Base-by-base conservation (phyloP, 2,113 vertebrate genomes). In the Corythornis cristatus region DNA sequence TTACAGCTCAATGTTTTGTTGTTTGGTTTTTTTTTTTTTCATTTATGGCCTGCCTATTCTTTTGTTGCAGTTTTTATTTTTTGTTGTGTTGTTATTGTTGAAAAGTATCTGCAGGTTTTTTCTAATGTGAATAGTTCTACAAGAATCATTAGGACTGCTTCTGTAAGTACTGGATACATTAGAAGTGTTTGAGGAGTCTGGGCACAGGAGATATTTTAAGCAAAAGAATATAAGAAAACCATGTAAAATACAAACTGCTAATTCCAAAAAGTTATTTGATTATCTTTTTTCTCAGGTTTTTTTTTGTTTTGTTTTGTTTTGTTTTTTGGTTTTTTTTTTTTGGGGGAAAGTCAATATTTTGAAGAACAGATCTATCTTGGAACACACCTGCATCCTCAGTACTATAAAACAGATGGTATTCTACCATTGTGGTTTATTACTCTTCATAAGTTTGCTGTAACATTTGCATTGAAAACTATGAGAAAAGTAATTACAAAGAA, bases 21-120 rank as follows among this genome's bases (percentile, higher is more conserved):
- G 9, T 9, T 37, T 37, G 37, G 4, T 37, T 37, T 4, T 37
- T 37, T 37, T 9, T 37, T 37, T 71, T 71, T 28, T 7, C 14
- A 12, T 54, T 51, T 77, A 45, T 51, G 61, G 17, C 13, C 8
- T 4, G 17, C 11, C 37, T 25, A 1, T 79, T n/a, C 43, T 80
- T 40, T 50, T 35, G 16, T 1, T 37, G 37, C 10, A 37, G 37
- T 37, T 37, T 37, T 37, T 37, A 37, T 37, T 37, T 37, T 37
- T 37, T 37, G 37, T 37, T 37, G 37, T 37, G 37, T 37, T 64
- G 25, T 37, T 82, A n/a, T 46, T 48, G 14, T 70, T 67, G 22
- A 68, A 88, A 53, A 0, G 0, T 33, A 19, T 2, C 0, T 75
- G 21, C 22, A 58, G 54, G 6, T 9, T 3, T 72, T 56, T 74